Evolutionary conservation across 2,113 vertebrate genomes (phyloP).

Genomic region (Fregetta grallaria): DNA sequence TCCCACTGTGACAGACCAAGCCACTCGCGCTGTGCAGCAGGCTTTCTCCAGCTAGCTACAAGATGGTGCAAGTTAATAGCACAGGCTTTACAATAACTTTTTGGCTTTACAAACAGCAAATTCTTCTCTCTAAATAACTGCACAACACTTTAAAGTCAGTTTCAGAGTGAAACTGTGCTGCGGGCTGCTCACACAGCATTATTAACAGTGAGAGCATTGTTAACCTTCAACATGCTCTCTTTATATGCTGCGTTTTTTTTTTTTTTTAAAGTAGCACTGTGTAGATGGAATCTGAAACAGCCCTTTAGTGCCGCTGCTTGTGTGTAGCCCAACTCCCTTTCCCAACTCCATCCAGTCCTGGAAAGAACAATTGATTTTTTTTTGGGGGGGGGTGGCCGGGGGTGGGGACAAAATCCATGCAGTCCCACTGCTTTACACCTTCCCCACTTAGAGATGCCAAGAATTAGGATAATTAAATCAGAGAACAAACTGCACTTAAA

Average conservation of each 20-base stretch:
- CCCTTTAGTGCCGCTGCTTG: not conserved
- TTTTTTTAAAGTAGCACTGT: not conserved
- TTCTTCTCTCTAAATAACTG: not conserved
- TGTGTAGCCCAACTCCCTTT: not conserved
- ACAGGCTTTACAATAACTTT: not conserved
- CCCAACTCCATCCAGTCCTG: not conserved
- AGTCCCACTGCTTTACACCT: not conserved
- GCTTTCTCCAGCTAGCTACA: not conserved
- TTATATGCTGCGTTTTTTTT: not conserved
- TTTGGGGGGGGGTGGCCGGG: too few species aligned
- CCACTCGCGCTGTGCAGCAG: not conserved
- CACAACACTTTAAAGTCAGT: not conserved
- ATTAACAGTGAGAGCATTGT: slow-evolving; percentile 1
- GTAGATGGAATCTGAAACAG: not conserved
- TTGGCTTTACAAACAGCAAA: not conserved
- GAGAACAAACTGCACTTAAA: not conserved
- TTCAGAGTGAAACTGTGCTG: not conserved
- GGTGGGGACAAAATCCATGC: not conserved
- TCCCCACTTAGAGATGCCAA: not conserved
- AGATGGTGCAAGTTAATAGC: not conserved
- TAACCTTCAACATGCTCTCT: not conserved
- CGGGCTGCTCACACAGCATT: not conserved
- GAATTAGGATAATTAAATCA: not conserved
- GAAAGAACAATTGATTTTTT: not conserved
- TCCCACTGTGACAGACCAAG: not conserved